Percentiles rank a stretch among this genome's conserved stretches.
phyloP scores from a whole-genome alignment of 2,113 vertebrate species.

The Arothron firmamentum region DNA sequence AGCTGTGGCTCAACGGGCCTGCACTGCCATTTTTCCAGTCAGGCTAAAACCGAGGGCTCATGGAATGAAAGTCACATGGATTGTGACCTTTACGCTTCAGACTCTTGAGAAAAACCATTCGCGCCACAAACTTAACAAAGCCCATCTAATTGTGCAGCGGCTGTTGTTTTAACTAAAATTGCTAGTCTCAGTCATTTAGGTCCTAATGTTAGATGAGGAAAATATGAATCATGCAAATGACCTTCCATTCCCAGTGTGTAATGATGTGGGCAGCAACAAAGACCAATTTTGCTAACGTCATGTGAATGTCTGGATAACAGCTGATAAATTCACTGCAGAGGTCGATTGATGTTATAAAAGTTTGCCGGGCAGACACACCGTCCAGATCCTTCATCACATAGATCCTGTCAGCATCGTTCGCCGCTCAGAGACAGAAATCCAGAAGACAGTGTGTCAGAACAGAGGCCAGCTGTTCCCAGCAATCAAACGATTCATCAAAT shows the following conservation, averaged over 20 bases:
- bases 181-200: not conserved
- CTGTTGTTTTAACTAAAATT: not conserved
- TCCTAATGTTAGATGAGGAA: not conserved
- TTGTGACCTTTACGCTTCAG: not conserved
- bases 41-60: not conserved
- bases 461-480: conserved; percentile 52
- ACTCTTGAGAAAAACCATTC: conserved; percentile 2
- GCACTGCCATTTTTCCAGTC: not conserved
- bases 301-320: conserved; percentile 52
- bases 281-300: conserved; percentile 14
- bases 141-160: conserved; percentile 5
- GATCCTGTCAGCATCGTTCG: conserved; percentile 47
- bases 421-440: conserved; percentile 46
- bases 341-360: conserved; percentile 61
- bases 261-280: not conserved
- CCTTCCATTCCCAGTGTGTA: conserved; percentile 1
- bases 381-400: conserved; percentile 53
- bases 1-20: not conserved
- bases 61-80: not conserved
- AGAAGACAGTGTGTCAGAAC: conserved; percentile 37
- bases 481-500: conserved; percentile 26
- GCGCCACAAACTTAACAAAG: conserved; percentile 4
- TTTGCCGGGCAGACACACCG: conserved; percentile 40
- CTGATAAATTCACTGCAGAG: conserved; percentile 46
- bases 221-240: not conserved